These are phyloP conservation scores for Heliangelus exortis DNA, from an alignment of 2,797 vertebrate species.

Conservation along the genomic window DNA sequence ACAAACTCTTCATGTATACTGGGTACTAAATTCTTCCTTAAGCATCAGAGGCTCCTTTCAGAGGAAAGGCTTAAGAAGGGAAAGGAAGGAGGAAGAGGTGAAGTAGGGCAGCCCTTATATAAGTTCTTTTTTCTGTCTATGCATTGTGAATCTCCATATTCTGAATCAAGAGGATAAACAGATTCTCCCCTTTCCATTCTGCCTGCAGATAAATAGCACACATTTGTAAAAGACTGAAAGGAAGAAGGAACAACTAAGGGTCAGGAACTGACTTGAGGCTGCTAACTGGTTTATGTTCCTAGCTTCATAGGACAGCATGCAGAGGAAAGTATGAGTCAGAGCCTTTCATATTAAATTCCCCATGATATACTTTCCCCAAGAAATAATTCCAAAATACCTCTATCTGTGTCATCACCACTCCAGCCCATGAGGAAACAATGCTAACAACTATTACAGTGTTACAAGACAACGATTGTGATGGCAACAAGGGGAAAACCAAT, in stretches of 20 bases:
- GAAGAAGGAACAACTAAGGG: background rate
- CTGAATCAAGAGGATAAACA: background rate
- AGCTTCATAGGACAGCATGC: background rate
- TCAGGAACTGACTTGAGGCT: background rate
- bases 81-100: background rate
- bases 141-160: background rate
- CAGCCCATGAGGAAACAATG: accelerated
- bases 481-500: background rate
- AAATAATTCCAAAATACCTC: constrained; percentile 10
- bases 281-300: background rate
- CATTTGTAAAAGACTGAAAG: background rate
- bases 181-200: background rate
- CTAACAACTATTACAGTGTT: background rate
- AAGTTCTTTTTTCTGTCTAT: background rate
- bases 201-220: background rate
- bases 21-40: background rate
- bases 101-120: accelerated
- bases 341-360: background rate
- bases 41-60: background rate
- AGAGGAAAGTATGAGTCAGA: constrained; percentile 24
- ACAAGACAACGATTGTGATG: background rate
- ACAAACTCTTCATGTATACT: background rate
- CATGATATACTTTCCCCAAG: background rate
- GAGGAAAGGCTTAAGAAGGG: background rate
- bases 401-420: background rate